These are phyloP conservation scores for Mythimna loreyi DNA, from an alignment of 2,888 invertebrate species.

Conservation along the genomic window DNA sequence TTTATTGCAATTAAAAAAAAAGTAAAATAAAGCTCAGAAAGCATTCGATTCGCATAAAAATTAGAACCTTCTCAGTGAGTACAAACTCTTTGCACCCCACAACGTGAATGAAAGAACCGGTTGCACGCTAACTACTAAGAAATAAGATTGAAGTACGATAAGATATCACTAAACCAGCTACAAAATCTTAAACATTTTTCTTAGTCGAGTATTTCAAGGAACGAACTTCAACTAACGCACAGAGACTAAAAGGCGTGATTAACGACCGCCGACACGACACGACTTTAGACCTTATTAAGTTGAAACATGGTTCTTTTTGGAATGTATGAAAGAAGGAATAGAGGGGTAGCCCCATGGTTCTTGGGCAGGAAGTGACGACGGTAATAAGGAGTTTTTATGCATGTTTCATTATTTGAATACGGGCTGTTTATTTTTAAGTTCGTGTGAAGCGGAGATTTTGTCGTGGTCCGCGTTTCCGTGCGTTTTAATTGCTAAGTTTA, in stretches of 20 bases:
- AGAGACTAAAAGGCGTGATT: conserved; percentile 68
- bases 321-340: conserved; percentile 40
- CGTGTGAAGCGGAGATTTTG: conserved; percentile 68
- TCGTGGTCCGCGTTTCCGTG: conserved; percentile 50
- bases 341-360: conserved; percentile 70
- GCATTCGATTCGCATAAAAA: not conserved
- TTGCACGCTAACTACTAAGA: conserved; percentile 16
- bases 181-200: conserved; percentile 56
- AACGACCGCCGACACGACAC: conserved; percentile 26
- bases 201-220: conserved; percentile 69
- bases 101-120: conserved; percentile 24
- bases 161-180: conserved; percentile 35
- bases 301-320: conserved; percentile 60
- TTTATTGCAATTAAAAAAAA: too few relatives aligned
- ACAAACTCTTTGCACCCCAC: not conserved
- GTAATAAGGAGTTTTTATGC: conserved; percentile 85
- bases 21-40: not conserved
- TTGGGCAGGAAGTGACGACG: conserved; percentile 80
- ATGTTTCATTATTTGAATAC: conserved; percentile 80
- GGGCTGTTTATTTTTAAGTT: conserved; percentile 81
- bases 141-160: conserved; percentile 47
- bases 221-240: conserved; percentile 59
- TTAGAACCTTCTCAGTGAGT: not conserved
- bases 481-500: conserved; percentile 56
- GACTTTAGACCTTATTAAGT: conserved; percentile 58